A percentile compares a stretch with the other conserved stretches of the same genome.
phyloP scores from a whole-genome alignment of 2,113 vertebrate species.

The Peromyscus polionotus region DNA sequence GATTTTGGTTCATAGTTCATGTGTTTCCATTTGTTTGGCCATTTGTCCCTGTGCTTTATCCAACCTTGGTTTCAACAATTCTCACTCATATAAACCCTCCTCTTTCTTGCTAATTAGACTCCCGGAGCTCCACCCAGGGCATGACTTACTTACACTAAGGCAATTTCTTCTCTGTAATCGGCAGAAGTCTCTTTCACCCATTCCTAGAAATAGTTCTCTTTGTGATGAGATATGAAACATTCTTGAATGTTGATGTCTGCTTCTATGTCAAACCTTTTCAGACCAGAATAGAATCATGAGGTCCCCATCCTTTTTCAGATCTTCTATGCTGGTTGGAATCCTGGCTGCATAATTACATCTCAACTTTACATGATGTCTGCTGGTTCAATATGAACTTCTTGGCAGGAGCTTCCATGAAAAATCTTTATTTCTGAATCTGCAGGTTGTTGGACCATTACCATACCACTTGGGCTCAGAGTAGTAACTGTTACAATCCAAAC shows the following conservation, averaged over 20 bases:
- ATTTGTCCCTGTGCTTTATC: too few relatives aligned
- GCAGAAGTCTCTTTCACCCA: constrained; percentile 20
- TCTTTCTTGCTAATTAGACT: too few relatives aligned
- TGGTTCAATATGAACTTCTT: constrained; percentile 48
- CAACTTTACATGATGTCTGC: constrained; percentile 30
- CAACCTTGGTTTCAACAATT: too few relatives aligned
- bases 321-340: constrained; percentile 60
- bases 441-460: constrained; percentile 45
- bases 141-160: constrained; percentile 64
- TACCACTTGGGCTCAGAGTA: constrained; percentile 9
- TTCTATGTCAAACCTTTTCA: constrained; percentile 61
- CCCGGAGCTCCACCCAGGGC: neutral
- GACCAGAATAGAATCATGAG: constrained; percentile 52
- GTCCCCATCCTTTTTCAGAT: constrained; percentile 43
- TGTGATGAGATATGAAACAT: constrained; percentile 50
- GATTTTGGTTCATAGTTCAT: too few relatives aligned
- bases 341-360: constrained; percentile 55
- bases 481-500: constrained; percentile 57
- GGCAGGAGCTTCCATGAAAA: constrained; percentile 42
- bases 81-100: too few relatives aligned
- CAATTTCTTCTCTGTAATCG: constrained; percentile 63
- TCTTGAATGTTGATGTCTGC: constrained; percentile 50
- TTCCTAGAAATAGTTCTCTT: constrained; percentile 57
- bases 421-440: constrained; percentile 40
- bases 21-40: too few relatives aligned